phyloP scores from a whole-genome alignment of 2,888 invertebrate species.

The Platerodrilus igneus region DNA sequence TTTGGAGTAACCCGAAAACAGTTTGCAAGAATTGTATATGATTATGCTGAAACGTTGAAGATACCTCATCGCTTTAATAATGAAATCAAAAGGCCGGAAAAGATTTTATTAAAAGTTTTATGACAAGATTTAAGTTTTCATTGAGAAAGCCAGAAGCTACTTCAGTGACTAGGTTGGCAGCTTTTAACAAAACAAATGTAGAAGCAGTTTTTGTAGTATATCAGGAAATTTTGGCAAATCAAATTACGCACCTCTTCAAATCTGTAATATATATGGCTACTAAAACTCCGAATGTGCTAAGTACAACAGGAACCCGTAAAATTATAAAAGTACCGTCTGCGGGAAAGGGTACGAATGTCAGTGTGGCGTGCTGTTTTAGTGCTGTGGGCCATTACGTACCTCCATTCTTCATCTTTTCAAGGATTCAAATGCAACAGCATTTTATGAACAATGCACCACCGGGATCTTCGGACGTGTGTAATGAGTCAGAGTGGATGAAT shows the following conservation, averaged over 20 bases:
- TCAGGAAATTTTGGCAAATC: slow-evolving; percentile 1
- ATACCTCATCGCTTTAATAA: too few species aligned
- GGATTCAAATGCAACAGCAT: too few species aligned
- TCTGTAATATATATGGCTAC: slow-evolving; percentile 2
- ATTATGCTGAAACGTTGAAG: too few species aligned
- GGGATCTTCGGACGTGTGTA: neutral
- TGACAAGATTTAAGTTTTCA: slow-evolving; percentile 3
- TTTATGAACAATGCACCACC: neutral
- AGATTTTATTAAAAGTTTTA: too few species aligned
- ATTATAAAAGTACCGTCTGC: slow-evolving; percentile 6
- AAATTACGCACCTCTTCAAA: neutral
- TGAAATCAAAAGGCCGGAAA: too few species aligned
- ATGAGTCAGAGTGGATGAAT: slow-evolving; percentile 1
- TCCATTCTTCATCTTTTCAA: too few species aligned
- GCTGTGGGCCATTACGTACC: too few species aligned
- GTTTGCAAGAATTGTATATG: too few species aligned
- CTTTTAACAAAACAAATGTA: slow-evolving; percentile 2
- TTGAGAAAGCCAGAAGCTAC: slow-evolving; percentile 1
- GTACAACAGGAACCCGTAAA: slow-evolving; percentile 1
- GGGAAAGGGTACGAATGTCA: slow-evolving; percentile 4
- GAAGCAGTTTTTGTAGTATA: neutral
- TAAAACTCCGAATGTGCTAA: slow-evolving; percentile 1
- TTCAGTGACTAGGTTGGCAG: slow-evolving; percentile 1
- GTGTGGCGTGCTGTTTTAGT: slow-evolving; percentile 8
- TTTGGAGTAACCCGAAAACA: too few species aligned